Evolutionary conservation across 2,888 invertebrate species (phyloP), one percentile per base, ranked within the genome.

Genomic region (Corythucha ciliata): DNA sequence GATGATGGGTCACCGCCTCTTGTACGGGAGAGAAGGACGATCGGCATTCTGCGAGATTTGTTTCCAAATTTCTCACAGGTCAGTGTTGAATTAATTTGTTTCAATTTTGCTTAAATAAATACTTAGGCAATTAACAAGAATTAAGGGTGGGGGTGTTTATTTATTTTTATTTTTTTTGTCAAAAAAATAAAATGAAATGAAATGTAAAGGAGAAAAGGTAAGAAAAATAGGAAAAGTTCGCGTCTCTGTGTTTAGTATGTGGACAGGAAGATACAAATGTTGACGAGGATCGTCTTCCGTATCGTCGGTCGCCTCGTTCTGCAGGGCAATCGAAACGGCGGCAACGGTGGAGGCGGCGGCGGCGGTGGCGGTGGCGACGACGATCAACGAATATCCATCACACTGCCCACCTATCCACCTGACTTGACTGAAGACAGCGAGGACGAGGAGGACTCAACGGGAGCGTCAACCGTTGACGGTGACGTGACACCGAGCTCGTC

Each of bases 1-100:
- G 39, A 49, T 25, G 49, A 49, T n/a, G 49, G 29, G 24, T 21
- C 25, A 14, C 46, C 34, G 12, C 26, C 50, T 6, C 34, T 59
- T 12, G 57, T 55, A 41, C 75, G 83, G 63, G 81, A 80, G 70
- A 84, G 83, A 70, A 74, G 83, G 65, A 84, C 83, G 60, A 81
- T 84, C 64, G 83, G 83, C 62, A 75, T 83, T 64, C 74, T 83
- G 60, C 74, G 83, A 52, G 79, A 81, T 64, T 73, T 83, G 53
- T 84, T 84, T 71, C 83, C 83, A 32, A 74, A 76, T 51, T 72
- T 83, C 61, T 80, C 83, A 57, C 79, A 83, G 82, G 83, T n/a
- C n/a, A n/a, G n/a, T 84, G 77, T 45, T 36, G 18, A n/a, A 36
- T 36, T 36, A 7, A 36, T 12, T 12, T 36, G 16, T 21, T 8